A percentile compares a stretch with the other conserved stretches of the same genome.
Conservation (phyloP, 2,888 invertebrate species). For the Lasioglossum morio region DNA sequence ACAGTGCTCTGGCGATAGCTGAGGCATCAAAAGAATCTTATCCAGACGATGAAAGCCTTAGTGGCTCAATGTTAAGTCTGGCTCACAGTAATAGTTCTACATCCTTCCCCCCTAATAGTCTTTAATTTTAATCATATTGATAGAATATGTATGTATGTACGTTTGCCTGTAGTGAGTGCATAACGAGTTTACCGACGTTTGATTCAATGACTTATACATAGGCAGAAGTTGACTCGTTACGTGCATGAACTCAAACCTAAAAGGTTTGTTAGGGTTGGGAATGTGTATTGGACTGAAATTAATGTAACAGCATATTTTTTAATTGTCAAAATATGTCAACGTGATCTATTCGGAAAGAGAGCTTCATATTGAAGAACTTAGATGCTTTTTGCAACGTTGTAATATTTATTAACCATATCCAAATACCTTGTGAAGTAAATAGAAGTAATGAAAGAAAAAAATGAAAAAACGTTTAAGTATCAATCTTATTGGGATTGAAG, state of each 20-base stretch:
- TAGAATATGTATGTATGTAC: conserved; percentile 76
- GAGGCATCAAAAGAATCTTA: conserved; percentile 96
- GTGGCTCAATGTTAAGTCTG: conserved; percentile 97
- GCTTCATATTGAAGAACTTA: conserved; percentile 75
- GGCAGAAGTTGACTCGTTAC: conserved; percentile 67
- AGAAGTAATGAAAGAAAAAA: conserved; percentile 49
- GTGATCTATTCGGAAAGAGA: conserved; percentile 67
- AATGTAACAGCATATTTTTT: conserved; percentile 71
- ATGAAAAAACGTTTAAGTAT: conserved; percentile 50
- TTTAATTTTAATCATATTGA: conserved; percentile 83
- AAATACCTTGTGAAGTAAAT: conserved; percentile 66
- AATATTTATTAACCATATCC: conserved; percentile 72
- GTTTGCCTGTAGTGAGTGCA: conserved; percentile 79
- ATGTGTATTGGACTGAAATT: conserved; percentile 81
- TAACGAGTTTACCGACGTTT: conserved; percentile 71
- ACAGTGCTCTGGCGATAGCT: conserved; percentile 95
- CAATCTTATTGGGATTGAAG: conserved; percentile 58
- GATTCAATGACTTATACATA: conserved; percentile 75
- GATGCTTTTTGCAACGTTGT: conserved; percentile 75
- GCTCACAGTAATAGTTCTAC: conserved; percentile 98
- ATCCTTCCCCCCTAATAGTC: conserved; percentile 93
- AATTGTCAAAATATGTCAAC: conserved; percentile 67
- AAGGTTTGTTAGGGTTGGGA: conserved; percentile 75
- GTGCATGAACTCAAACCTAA: conserved; percentile 70
- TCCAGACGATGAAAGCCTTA: conserved; percentile 96